Evolutionary conservation across 2,797 vertebrate genomes (phyloP).

Genomic region (Chelmon rostratus): DNA sequence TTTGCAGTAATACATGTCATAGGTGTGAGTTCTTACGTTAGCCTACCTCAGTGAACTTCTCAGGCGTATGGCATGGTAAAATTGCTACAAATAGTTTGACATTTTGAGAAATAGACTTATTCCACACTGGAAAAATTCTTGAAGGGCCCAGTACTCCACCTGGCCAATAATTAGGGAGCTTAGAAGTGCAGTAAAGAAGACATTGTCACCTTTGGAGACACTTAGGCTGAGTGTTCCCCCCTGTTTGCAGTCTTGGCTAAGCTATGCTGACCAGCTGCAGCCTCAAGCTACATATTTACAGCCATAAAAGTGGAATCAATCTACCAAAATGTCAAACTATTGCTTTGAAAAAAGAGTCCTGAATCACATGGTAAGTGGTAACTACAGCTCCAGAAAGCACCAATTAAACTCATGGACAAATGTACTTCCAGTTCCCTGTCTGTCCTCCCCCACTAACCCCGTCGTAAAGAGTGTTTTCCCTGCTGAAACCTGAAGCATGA

Average conservation of each 20-base stretch:
- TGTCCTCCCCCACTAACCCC: constrained; percentile 35
- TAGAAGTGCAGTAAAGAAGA: neutral
- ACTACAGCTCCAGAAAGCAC: constrained; percentile 20
- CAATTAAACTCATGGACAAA: constrained; percentile 24
- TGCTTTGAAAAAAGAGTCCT: constrained; percentile 1
- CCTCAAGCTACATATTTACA: constrained; percentile 18
- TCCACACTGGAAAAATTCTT: neutral
- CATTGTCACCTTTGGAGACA: neutral
- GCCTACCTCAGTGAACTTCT: constrained; percentile 56
- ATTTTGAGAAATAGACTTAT: constrained; percentile 27
- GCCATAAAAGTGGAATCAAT: neutral
- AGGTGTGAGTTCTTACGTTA: constrained; percentile 35
- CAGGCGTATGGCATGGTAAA: constrained; percentile 18
- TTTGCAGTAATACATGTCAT: constrained; percentile 25
- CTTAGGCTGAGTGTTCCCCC: neutral
- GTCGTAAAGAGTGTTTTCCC: constrained; percentile 1
- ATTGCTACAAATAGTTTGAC: constrained; percentile 36
- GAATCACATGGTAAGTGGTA: constrained; percentile 33
- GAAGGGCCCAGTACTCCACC: neutral
- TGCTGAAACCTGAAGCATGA: constrained; percentile 28
- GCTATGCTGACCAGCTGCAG: constrained; percentile 11
- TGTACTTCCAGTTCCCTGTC: constrained; percentile 25
- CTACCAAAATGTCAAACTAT: constrained; percentile 37
- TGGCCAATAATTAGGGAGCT: constrained; percentile 1
- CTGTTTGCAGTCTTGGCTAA: neutral